Evolutionary conservation across 2,797 vertebrate genomes (phyloP).

Genomic region (Hafferia zeledoni): DNA sequence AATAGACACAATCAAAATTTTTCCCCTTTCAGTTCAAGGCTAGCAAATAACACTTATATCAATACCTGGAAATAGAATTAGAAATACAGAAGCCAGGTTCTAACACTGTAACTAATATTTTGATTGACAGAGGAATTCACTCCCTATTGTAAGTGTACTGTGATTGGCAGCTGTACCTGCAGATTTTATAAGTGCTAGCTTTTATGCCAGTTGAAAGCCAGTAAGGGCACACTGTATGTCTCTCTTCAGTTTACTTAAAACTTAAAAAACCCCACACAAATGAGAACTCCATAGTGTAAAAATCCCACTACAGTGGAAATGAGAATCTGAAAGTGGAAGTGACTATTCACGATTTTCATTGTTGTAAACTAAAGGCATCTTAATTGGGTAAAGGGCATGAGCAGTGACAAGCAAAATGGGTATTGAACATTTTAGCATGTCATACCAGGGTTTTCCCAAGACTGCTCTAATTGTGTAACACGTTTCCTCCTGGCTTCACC

Average conservation of each 20-base stretch:
- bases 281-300: not conserved
- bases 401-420: not conserved
- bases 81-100: not conserved
- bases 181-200: not conserved
- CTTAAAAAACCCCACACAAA: not conserved
- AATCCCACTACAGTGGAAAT: not conserved
- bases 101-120: not conserved
- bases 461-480: not conserved
- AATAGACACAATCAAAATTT: not conserved
- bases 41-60: not conserved
- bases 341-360: not conserved
- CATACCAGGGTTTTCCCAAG: not conserved
- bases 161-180: not conserved
- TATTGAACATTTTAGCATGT: not conserved
- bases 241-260: not conserved
- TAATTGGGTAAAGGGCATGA: not conserved
- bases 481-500: not conserved
- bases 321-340: not conserved
- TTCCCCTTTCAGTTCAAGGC: not conserved
- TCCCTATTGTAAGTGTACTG: not conserved
- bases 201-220: not conserved
- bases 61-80: not conserved
- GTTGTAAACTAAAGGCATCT: not conserved
- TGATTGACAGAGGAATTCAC: not conserved
- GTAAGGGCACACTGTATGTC: not conserved